Base-by-base conservation (phyloP, 2,888 invertebrate species). In the Abrostola tripartita region DNA sequence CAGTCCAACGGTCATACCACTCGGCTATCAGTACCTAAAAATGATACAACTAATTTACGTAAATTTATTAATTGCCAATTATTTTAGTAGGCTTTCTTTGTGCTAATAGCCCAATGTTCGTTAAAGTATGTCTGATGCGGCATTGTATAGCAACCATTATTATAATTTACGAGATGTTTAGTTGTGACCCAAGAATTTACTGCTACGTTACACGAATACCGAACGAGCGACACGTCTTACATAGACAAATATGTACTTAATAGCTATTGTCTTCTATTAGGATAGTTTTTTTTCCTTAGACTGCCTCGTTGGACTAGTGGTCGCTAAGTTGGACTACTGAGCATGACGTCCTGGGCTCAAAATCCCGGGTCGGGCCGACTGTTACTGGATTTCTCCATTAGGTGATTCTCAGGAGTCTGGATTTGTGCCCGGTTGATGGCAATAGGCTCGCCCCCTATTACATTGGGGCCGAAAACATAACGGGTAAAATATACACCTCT, bases 121-220 rank as follows among this genome's bases (percentile, higher is more conserved):
- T 24, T n/a, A 41, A 41, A 47, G 44, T 47, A 14, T 44, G 44
- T 14, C 14, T 24, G 24, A 47, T 47, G 44, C 44, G 44, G 44
- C 14, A 24, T 47, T 47, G 44, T 47, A 24, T 24, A 12, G 14
- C 9, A 24, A 24, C 44, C 53, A 24, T 63, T 24, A 54, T 50
- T 44, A 56, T 12, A 49, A 47, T 47, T 47, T 47, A 47, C 44
- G 44, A 47, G 44, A 14, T 47, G 44, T 24, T 47, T 47, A 24
- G 44, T 9, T 5, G 24, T 24, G 44, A 47, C 14, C 51, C 53
- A 44, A 51, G 36, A 37, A 37, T 51, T 51, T 51, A 37, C n/a
- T 37, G 37, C 24, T 47, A 9, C 44, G 44, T 24, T 24, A 14
- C 44, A 47, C 24, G 44, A 47, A 47, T 24, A 9, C 9, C 14